Conservation (phyloP, 2,113 vertebrate species). For the Pogona vitticeps region DNA sequence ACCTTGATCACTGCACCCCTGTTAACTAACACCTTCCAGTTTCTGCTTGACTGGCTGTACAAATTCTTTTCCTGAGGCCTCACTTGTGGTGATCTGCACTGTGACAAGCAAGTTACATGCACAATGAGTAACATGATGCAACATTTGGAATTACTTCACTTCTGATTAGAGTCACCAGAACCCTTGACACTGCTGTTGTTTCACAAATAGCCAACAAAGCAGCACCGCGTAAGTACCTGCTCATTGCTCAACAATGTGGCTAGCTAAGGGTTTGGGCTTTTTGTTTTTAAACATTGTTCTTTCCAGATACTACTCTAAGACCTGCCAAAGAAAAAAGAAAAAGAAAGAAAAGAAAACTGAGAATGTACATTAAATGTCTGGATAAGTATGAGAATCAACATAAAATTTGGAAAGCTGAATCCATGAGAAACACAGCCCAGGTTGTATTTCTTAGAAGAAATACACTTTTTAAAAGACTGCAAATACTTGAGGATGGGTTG, state of each 20-base stretch:
- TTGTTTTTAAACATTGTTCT: background rate
- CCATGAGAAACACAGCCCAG: background rate
- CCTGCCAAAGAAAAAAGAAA: background rate
- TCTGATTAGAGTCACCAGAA: background rate
- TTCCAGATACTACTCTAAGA: background rate
- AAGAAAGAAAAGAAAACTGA: background rate
- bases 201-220: conserved; percentile 17
- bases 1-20: background rate
- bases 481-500: background rate
- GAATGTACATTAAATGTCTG: background rate
- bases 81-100: background rate
- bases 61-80: background rate
- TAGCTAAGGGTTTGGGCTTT: background rate
- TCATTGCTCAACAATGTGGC: conserved; percentile 27
- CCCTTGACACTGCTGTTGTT: background rate
- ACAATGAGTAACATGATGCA: background rate
- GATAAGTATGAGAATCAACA: rapidly evolving
- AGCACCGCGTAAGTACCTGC: background rate
- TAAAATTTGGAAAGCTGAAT: background rate
- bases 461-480: background rate
- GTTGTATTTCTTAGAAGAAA: background rate
- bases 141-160: background rate
- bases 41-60: background rate
- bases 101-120: background rate
- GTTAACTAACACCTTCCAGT: background rate